Evolutionary conservation across 2,797 vertebrate species (phyloP).

Genomic region (Geotrypetes seraphini): DNA sequence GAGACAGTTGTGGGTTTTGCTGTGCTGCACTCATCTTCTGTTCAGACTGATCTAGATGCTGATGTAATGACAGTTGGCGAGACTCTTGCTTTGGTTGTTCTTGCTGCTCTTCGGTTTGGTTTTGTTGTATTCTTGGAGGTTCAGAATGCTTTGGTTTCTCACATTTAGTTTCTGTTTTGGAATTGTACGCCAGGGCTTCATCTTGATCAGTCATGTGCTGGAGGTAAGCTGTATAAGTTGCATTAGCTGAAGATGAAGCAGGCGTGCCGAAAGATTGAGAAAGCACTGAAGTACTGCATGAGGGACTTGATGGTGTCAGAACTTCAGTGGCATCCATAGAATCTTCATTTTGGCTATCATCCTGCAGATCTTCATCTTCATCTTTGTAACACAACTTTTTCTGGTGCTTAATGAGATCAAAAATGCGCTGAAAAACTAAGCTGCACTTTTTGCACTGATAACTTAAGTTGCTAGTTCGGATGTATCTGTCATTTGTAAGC

Average conservation of each 20-base stretch:
- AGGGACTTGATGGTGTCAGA: constrained; percentile 88
- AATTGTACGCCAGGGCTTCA: constrained; percentile 64
- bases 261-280: constrained; percentile 77
- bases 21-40: constrained; percentile 68
- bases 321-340: constrained; percentile 88
- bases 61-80: constrained; percentile 62
- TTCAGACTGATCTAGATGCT: constrained; percentile 47
- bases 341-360: constrained; percentile 97
- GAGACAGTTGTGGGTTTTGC: constrained; percentile 74
- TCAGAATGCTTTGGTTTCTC: constrained; percentile 92
- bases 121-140: constrained; percentile 61
- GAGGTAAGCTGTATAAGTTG: constrained; percentile 55
- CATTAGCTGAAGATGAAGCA: constrained; percentile 67
- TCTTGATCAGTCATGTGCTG: constrained; percentile 69
- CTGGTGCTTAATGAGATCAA: constrained; percentile 98
- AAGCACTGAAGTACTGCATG: constrained; percentile 95
- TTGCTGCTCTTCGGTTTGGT: constrained; percentile 78
- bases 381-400: constrained; percentile 99
- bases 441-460: constrained; percentile 99
- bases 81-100: constrained; percentile 84
- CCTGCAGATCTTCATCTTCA: constrained; percentile 95
- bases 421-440: constrained; percentile 96
- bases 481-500: constrained; percentile 91
- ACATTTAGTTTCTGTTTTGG: constrained; percentile 57
- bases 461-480: constrained; percentile 92